Evolutionary conservation across 1,140 invertebrate genomes (phyloP).

Genomic region (Cydia pomonella): DNA sequence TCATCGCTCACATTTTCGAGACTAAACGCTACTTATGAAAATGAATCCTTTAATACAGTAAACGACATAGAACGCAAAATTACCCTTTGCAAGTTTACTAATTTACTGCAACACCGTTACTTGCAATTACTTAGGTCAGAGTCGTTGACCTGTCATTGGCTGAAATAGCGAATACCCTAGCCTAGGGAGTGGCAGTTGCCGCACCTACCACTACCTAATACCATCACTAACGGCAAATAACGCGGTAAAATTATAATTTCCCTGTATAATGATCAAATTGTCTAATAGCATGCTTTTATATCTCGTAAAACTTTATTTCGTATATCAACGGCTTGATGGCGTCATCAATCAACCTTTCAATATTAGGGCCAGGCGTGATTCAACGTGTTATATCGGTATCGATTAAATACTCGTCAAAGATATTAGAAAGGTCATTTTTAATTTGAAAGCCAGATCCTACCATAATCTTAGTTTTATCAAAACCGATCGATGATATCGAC

Average conservation of each 20-base stretch:
- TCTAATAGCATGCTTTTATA: conserved; percentile 6
- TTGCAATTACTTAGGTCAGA: conserved; percentile 26
- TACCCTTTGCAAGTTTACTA: neutral
- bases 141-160: conserved; percentile 1
- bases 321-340: conserved; percentile 27
- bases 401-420: conserved; percentile 2
- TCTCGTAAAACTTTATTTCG: conserved; percentile 29
- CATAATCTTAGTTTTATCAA: neutral
- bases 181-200: conserved; percentile 1
- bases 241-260: conserved; percentile 22
- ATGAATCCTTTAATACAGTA: too few species aligned
- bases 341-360: conserved; percentile 32
- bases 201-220: neutral
- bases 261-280: conserved; percentile 1
- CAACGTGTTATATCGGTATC: conserved; percentile 4
- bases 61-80: neutral
- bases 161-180: conserved; percentile 16
- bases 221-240: conserved; percentile 15
- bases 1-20: too few species aligned
- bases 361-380: conserved; percentile 18
- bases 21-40: too few species aligned
- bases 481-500: neutral
- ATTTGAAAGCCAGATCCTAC: neutral
- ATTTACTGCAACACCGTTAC: conserved; percentile 8
- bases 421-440: neutral